These are phyloP conservation scores for Lanistes nyassanus DNA, from an alignment of 1,140 invertebrate species.

Conservation along the genomic window DNA sequence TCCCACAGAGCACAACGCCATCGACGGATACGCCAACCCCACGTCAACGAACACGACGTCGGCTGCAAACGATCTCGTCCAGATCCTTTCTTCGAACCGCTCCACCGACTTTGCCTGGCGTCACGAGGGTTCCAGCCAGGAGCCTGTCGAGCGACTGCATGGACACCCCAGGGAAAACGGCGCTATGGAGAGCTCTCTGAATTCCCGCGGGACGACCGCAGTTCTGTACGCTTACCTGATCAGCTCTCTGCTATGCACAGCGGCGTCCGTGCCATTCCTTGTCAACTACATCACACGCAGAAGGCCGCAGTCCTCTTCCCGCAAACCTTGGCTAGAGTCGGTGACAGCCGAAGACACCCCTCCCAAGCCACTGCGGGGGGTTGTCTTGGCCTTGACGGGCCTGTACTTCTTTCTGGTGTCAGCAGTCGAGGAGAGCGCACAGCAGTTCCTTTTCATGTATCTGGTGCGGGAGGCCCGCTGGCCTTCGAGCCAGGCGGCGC, in stretches of 20 bases:
- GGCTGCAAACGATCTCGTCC: too few species aligned
- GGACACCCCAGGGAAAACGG: too few species aligned
- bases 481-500: neutral
- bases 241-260: neutral
- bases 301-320: neutral
- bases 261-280: slow-evolving; percentile 2
- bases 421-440: slow-evolving; percentile 13
- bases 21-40: neutral
- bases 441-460: slow-evolving; percentile 18
- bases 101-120: too few species aligned
- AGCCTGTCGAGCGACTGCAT: too few species aligned
- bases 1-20: neutral
- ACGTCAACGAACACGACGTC: too few species aligned
- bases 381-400: neutral
- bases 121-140: too few species aligned
- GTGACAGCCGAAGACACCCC: too few species aligned
- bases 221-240: neutral
- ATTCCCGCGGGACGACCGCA: too few species aligned
- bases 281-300: neutral
- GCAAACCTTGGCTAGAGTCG: neutral
- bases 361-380: too few species aligned
- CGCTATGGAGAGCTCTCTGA: too few species aligned
- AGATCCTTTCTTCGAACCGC: too few species aligned
- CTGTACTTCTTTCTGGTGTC: neutral
- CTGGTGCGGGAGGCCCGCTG: neutral